Evolutionary conservation across 1,140 invertebrate genomes (phyloP), one percentile per base, ranked within the genome.

Genomic region (Apis dorsata): DNA sequence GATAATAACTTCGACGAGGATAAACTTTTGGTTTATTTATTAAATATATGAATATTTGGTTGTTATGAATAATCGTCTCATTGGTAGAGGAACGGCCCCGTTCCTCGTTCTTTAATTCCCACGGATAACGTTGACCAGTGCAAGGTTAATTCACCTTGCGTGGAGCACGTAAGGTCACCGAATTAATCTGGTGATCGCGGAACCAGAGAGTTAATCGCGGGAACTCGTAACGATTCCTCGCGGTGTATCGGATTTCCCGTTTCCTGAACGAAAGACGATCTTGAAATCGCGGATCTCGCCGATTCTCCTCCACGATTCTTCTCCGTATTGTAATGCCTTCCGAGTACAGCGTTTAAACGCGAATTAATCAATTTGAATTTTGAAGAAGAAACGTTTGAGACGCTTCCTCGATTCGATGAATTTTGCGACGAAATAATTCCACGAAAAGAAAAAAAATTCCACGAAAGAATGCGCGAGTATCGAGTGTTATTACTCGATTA

Each of bases 221-320:
- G 79, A 83, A 79, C 28, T 79, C 55, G 66, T 17, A 34, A 60
- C 75, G 65, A 83, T 78, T 59, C 44, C 49, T 60, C 71, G 62
- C 51, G 24, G 53, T 59, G 53, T 83, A 83, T 83, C 81, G 72
- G 81, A 83, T 83, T 71, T 60, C 81, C 53, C 69, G 53, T 51
- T 83, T 83, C 81, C 81, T 66, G 60, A 10, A 73, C n/a, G 81
- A 66, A 83, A 79, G 21, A 55, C 24, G 55, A 83, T 57, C 78
- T 7, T 44, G 65, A 17, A 11, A 13, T 10, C 15, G 60, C n/a
- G 34, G 28, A 65, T 57, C 21, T 49, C 9, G 55, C 24, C 34
- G 63, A 81, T 76, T 57, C 53, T 62, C 17, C 34, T n/a, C 21
- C 12, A 24, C 11, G 17, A 24, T 24, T n/a, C 62, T 74, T 44